Evolutionary conservation across 2,113 vertebrate genomes (phyloP).

Genomic region (Corapipo altera): DNA sequence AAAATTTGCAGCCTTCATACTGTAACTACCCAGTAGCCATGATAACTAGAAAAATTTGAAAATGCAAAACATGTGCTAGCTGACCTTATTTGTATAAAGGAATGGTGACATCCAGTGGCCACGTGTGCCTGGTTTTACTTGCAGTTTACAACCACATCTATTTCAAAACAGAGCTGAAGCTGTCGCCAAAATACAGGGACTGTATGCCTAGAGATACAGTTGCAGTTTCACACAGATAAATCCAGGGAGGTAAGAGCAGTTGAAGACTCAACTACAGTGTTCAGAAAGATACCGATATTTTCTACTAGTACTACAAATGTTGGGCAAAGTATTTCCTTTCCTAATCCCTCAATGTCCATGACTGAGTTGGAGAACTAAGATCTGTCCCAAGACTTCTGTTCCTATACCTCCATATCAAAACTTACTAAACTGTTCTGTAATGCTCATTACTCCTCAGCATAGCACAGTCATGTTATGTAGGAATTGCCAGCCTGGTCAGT

Average conservation of each 20-base stretch:
- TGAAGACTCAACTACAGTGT: not conserved
- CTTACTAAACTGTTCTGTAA: not conserved
- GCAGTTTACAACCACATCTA: not conserved
- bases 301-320: not conserved
- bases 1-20: not conserved
- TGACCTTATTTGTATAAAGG: not conserved
- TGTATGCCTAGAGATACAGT: not conserved
- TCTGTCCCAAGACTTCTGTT: not conserved
- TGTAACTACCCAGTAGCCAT: not conserved
- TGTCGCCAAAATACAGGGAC: not conserved
- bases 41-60: not conserved
- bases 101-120: slow-evolving; percentile 51
- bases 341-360: not conserved
- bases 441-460: not conserved
- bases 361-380: not conserved
- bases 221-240: not conserved
- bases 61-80: not conserved
- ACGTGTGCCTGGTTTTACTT: not conserved
- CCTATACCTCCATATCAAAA: not conserved
- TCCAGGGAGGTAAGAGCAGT: not conserved
- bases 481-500: not conserved
- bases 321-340: not conserved
- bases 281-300: not conserved
- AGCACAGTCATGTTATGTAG: not conserved
- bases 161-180: not conserved